Evolutionary conservation across 2,113 vertebrate species (phyloP), one percentile per base, ranked within the genome.

Genomic region (Pampusana beccarii): DNA sequence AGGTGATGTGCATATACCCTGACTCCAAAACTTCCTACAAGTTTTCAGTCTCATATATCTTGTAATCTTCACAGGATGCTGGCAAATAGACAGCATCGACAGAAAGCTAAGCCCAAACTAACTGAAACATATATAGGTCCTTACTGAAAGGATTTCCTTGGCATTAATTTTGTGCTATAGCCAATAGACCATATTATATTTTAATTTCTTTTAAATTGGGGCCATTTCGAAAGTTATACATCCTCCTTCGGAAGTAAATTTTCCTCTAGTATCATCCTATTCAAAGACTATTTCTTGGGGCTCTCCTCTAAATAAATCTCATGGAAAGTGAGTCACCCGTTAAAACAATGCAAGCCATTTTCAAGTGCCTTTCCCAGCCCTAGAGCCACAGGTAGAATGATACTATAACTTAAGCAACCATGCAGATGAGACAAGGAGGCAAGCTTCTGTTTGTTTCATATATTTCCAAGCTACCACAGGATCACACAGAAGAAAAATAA

Each of bases 201-300:
- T 79, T 88, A 21, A 90, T 92, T 94, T 93, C 18, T 86, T 96
- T 93, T 86, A 60, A 88, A 94, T 44, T 70, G 33, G 28, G 60
- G 17, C 64, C 61, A 84, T 86, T 92, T 84, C 69, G 60, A 93
- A 93, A 84, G 72, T 50, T 88, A 81, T 93, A 94, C 88, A 95
- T 94, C 86, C 90, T 88, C 75, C 19, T 31, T 34, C 89, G 65
- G 83, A 92, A 79, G 61, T 10, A 65, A 11, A 70, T 65, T 92
- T 91, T 88, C 67, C 50, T 77, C 46, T 54, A 46, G 21, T 33
- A 69, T 81, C 93, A 84, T 71, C 25, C 29, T 88, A 13, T 48
- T 60, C 26, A 57, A 86, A 67, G 21, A n/a, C 29, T 81, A 42
- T 86, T 96, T 75, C 56, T 86, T 25, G 33, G 64, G 34, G 18